Conservation (phyloP, 2,797 vertebrate species). For the Clarias laeviceps region DNA sequence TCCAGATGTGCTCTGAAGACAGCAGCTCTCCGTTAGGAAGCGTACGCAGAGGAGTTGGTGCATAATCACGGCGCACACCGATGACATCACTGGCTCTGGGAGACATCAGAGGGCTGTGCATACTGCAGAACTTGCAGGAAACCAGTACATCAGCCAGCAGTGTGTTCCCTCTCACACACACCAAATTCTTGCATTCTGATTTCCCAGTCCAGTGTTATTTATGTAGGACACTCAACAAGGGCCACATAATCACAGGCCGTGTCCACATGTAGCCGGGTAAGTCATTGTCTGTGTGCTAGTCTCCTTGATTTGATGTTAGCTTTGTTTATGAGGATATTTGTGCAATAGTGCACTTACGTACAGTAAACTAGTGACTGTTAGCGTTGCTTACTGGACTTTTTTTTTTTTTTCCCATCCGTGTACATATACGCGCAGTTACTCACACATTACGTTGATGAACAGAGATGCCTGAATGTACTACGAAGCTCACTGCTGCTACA, state of each 20-base stretch:
- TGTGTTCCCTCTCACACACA: neutral
- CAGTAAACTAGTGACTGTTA: too few relatives aligned
- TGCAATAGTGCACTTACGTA: too few relatives aligned
- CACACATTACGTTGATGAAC: too few relatives aligned
- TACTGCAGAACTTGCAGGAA: conserved; percentile 31
- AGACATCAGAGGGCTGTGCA: conserved; percentile 7
- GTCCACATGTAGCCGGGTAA: too few relatives aligned
- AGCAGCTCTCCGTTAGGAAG: neutral
- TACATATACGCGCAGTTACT: too few relatives aligned
- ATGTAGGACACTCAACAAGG: neutral
- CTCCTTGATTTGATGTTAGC: too few relatives aligned
- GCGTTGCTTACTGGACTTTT: too few relatives aligned
- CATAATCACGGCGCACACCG: neutral
- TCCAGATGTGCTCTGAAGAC: neutral
- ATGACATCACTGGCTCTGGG: conserved; percentile 11
- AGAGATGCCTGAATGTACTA: too few relatives aligned
- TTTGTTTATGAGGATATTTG: too few relatives aligned
- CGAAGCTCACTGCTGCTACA: too few relatives aligned
- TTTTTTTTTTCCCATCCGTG: too few relatives aligned
- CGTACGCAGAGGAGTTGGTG: neutral
- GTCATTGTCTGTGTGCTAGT: neutral
- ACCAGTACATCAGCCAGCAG: conserved; percentile 42
- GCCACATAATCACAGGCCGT: too few relatives aligned
- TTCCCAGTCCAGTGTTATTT: neutral
- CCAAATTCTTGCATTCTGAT: neutral